Evolutionary conservation across 2,888 invertebrate species (phyloP).

Genomic region (Phymatocera aterrima): DNA sequence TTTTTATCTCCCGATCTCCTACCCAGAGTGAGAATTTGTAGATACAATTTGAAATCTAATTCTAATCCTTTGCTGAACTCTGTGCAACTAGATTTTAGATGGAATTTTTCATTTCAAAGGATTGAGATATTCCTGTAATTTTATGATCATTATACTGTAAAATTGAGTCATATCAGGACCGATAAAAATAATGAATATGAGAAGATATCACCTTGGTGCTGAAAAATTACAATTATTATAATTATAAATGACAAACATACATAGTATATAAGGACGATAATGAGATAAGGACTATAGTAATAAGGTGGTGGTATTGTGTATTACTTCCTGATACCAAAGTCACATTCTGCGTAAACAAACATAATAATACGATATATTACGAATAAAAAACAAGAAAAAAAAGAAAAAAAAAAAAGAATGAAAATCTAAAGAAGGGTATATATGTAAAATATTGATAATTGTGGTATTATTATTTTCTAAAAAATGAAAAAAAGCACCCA

Average conservation of each 20-base stretch:
- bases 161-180: background rate
- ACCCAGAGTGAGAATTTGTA: background rate
- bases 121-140: background rate
- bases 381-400: constrained; percentile 27
- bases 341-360: constrained; percentile 6
- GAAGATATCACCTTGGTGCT: constrained; percentile 1
- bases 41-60: background rate
- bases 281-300: background rate
- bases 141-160: background rate
- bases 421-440: too few species aligned
- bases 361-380: constrained; percentile 9
- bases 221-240: constrained; percentile 5
- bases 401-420: too few species aligned
- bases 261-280: background rate
- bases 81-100: background rate
- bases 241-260: constrained; percentile 4
- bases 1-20: constrained; percentile 6
- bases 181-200: background rate
- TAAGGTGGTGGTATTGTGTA: constrained; percentile 23
- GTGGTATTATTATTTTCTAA: too few species aligned
- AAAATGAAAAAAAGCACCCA: too few species aligned
- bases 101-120: background rate
- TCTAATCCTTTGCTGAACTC: background rate
- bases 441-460: too few species aligned
- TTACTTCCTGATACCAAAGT: constrained; percentile 43